These are phyloP conservation scores for Stomatorhinus walkeri DNA, from an alignment of 2,797 vertebrate species.

Conservation along the genomic window DNA sequence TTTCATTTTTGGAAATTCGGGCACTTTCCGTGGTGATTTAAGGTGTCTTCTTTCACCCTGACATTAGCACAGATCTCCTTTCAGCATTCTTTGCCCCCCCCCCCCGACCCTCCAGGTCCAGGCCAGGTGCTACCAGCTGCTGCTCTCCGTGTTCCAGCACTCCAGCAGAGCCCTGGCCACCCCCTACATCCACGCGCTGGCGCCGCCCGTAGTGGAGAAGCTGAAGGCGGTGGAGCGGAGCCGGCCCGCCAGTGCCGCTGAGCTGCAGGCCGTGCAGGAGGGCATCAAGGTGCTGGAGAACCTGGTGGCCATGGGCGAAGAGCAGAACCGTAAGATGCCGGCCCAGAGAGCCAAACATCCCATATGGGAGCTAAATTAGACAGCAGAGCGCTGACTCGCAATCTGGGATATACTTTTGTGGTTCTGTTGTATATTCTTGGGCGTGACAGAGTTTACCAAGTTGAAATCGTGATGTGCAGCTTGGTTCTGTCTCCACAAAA, in stretches of 20 bases:
- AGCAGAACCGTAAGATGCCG: conserved; percentile 81
- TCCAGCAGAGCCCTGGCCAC: conserved; percentile 82
- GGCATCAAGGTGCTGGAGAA: conserved; percentile 91
- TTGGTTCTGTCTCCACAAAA: neutral
- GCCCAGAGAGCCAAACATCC: neutral
- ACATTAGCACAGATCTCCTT: neutral
- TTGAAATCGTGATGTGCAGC: neutral
- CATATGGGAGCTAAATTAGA: neutral
- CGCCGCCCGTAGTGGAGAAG: conserved; percentile 89
- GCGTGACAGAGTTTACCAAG: neutral
- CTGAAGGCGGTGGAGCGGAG: conserved; percentile 81
- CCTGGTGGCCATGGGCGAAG: conserved; percentile 86
- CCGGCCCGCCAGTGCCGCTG: conserved; percentile 65
- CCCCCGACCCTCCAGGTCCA: conserved; percentile 67
- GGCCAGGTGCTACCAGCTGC: conserved; percentile 90
- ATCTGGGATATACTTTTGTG: neutral
- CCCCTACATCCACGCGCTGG: conserved; percentile 89
- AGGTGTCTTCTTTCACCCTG: neutral
- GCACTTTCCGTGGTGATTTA: neutral
- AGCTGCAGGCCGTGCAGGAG: conserved; percentile 89
- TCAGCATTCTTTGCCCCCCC: neutral
- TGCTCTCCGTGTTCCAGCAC: conserved; percentile 93
- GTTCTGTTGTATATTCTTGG: neutral
- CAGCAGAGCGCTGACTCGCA: neutral
- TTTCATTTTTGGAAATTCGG: neutral